Evolutionary conservation across 2,113 vertebrate species (phyloP), one percentile per base, ranked within the genome.

Genomic region (Marmota monax): DNA sequence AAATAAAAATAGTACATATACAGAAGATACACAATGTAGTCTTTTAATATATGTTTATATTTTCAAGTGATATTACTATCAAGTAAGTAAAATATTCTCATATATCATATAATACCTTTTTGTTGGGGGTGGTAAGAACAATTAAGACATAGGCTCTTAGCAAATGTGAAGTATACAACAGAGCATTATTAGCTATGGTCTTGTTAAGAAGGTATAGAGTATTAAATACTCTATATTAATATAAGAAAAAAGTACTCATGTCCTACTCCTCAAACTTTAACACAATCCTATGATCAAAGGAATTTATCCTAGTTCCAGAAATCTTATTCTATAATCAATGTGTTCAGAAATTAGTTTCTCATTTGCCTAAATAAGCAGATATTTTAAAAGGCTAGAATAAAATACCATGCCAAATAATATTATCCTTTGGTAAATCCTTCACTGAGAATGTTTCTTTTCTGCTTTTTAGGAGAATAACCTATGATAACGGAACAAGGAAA

Each of bases 351-450:
- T 74, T 32, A 88, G 17, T 92, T 87, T 84, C 67, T 77, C 7
- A 73, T 34, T 79, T 79, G 91, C 45, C 73, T 84, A 39, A 88
- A 67, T 85, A 80, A 90, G 74, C 32, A 72, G 20, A 42, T 85
- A 22, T 58, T 32, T 92, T 72, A 53, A 65, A 58, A 22, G 63
- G 23, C 11, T 51, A 83, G 8, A 86, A 2, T 45, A 73, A 94
- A 87, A 80, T 45, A 82, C 45, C 32, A 97, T 6, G 56, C 23
- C 18, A 94, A 85, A 89, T 77, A 74, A 92, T 74, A 87, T 37
- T 90, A 83, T 56, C 3, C 42, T 23, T 39, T 29, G 13, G 61
- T 58, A 93, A 92, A 63, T 34, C 56, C 27, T 84, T n/a, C 8
- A 25, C 34, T 7, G 69, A 63, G 14, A 95, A 80, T 27, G 23